A percentile compares a stretch with the other conserved stretches of the same genome.
These are phyloP conservation scores for Tiliacea citrago DNA, from an alignment of 2,888 invertebrate species.

Conservation along the genomic window DNA sequence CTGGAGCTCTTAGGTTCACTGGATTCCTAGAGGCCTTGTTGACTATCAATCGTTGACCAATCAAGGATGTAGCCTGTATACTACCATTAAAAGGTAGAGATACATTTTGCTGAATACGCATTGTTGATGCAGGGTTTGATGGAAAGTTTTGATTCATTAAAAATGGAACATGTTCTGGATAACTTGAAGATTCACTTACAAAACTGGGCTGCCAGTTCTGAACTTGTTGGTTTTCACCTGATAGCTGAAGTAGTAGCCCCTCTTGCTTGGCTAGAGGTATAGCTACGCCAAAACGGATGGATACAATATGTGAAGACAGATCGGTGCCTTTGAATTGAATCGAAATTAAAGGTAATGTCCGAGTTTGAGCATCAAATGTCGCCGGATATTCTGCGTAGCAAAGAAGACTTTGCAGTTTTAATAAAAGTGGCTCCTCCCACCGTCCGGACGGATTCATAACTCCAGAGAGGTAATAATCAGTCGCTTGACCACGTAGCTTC, in stretches of 20 bases:
- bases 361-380: slow-evolving; percentile 81
- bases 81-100: slow-evolving; percentile 81
- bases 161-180: slow-evolving; percentile 85
- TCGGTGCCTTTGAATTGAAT: slow-evolving; percentile 88
- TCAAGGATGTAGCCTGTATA: slow-evolving; percentile 75
- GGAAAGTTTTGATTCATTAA: slow-evolving; percentile 85
- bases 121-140: slow-evolving; percentile 85
- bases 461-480: slow-evolving; percentile 91
- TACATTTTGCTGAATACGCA: slow-evolving; percentile 83
- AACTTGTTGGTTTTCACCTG: slow-evolving; percentile 73
- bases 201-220: slow-evolving; percentile 79
- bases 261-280: slow-evolving; percentile 88
- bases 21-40: slow-evolving; percentile 82
- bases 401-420: slow-evolving; percentile 83
- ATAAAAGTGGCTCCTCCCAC: slow-evolving; percentile 89
- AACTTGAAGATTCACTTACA: slow-evolving; percentile 74
- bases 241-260: slow-evolving; percentile 75
- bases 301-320: slow-evolving; percentile 85
- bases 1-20: slow-evolving; percentile 80
- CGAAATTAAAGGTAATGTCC: slow-evolving; percentile 83
- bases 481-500: slow-evolving; percentile 90
- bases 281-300: slow-evolving; percentile 85
- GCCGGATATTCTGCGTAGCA: slow-evolving; percentile 85
- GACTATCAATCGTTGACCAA: slow-evolving; percentile 81
- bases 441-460: slow-evolving; percentile 87